phyloP scores from a whole-genome alignment of 1,140 invertebrate genomes.

The Teleopsis dalmanni region DNA sequence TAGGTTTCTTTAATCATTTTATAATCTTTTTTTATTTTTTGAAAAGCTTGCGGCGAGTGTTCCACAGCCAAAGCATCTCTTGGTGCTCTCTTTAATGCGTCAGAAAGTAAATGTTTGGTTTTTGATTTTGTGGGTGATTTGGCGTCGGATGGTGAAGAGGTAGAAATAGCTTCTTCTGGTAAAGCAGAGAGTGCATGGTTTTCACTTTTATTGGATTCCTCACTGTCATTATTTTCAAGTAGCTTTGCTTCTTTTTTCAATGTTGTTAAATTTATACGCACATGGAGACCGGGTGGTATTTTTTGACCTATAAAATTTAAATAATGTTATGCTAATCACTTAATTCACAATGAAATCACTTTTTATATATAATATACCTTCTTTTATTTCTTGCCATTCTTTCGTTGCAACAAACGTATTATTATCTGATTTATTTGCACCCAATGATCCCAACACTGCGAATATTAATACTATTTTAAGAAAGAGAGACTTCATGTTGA shows the following conservation, averaged over 20 bases:
- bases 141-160: not conserved
- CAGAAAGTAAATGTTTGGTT: slow-evolving; percentile 6
- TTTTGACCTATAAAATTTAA: slow-evolving; percentile 52
- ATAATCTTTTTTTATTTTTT: slow-evolving; percentile 29
- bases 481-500: too few relatives aligned
- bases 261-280: slow-evolving; percentile 65
- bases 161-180: too few relatives aligned
- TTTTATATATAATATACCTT: slow-evolving; percentile 45
- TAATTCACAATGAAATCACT: not conserved
- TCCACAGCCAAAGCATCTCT: slow-evolving; percentile 20
- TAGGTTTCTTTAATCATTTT: slow-evolving; percentile 58
- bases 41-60: slow-evolving; percentile 35
- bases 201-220: not conserved
- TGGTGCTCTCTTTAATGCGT: slow-evolving; percentile 12
- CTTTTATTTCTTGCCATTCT: slow-evolving; percentile 54
- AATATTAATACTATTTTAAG: slow-evolving; percentile 1
- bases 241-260: slow-evolving; percentile 68
- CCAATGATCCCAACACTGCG: not conserved
- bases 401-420: slow-evolving; percentile 49
- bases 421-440: slow-evolving; percentile 6
- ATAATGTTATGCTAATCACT: not conserved
- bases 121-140: not conserved
- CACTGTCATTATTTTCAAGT: slow-evolving; percentile 45
- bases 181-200: not conserved
- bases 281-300: slow-evolving; percentile 65